Conservation (phyloP, 2,797 vertebrate genomes). For the Poeciliopsis infans region DNA sequence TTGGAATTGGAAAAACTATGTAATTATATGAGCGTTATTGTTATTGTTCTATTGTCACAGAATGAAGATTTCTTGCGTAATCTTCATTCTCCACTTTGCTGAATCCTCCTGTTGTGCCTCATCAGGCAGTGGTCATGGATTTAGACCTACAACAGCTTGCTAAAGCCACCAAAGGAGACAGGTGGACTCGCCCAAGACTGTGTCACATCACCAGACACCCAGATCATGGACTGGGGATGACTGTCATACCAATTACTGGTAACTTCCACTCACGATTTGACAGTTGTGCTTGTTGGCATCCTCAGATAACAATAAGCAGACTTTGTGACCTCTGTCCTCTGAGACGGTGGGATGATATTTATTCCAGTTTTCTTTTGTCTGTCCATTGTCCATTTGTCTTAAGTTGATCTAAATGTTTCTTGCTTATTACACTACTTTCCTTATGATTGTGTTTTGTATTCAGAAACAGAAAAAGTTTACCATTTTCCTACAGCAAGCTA, state of each 20-base stretch:
- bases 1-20: not conserved
- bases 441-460: not conserved
- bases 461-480: not conserved
- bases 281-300: not conserved
- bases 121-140: constrained; percentile 64
- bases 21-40: no score
- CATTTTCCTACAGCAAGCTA: not conserved
- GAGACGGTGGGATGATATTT: not conserved
- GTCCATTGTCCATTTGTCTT: not conserved
- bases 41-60: no score
- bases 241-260: constrained; percentile 74
- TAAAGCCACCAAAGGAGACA: constrained; percentile 61
- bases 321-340: not conserved
- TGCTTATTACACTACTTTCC: not conserved
- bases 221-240: constrained; percentile 84
- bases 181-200: constrained; percentile 82
- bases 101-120: not conserved
- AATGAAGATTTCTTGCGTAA: no score
- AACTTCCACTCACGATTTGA: constrained; percentile 4
- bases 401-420: not conserved
- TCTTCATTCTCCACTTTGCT: not conserved
- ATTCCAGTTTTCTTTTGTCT: not conserved
- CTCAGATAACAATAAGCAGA: not conserved
- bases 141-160: constrained; percentile 66
- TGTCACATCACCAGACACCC: constrained; percentile 83